Evolutionary conservation across 1,140 invertebrate species (phyloP), one percentile per base, ranked within the genome.

Genomic region (Papilio xuthus): DNA sequence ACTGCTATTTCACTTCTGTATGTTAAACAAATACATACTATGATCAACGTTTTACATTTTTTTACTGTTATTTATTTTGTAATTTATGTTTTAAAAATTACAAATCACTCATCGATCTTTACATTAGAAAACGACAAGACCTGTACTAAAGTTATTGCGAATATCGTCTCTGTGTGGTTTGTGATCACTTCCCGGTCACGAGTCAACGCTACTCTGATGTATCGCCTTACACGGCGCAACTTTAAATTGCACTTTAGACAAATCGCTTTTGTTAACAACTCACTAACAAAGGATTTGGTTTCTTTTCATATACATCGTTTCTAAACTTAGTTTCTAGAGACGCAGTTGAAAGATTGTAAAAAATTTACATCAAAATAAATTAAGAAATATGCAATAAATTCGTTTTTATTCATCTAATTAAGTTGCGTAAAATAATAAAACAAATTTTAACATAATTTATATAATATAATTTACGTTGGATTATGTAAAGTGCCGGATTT

Each of bases 181-280:
- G 18, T n/a, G 50, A 8, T 53, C 50, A 20, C 50, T 53, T 53
- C 50, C 50, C n/a, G 18, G 50, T n/a, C 50, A 53, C 50, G 50
- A n/a, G 4, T 53, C 50, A 20, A 44, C 42, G 50, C 18, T 8
- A 18, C 23, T 20, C 23, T 60, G 56, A 60, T 60, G 23, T 60
- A 60, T 60, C 56, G 56, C 20, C n/a, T 53, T 23, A 56, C 12
- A 28, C 69, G 69, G 32, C 3, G 69, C 8, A 71, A 71, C 69
- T 71, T 71, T 42, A 71, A 71, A 71, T 71, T 71, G 69, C 69
- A 71, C 69, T 71, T 71, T 71, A 71, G 69, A 71, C 41, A 71
- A 71, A 71, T 71, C 69, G 69, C 69, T 71, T 37, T 71, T 71
- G 69, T 71, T 71, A 71, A 20, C 37, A 26, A 63, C 32, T 69